Conservation (phyloP, 2,888 invertebrate genomes). For the Orchestes rusci region DNA sequence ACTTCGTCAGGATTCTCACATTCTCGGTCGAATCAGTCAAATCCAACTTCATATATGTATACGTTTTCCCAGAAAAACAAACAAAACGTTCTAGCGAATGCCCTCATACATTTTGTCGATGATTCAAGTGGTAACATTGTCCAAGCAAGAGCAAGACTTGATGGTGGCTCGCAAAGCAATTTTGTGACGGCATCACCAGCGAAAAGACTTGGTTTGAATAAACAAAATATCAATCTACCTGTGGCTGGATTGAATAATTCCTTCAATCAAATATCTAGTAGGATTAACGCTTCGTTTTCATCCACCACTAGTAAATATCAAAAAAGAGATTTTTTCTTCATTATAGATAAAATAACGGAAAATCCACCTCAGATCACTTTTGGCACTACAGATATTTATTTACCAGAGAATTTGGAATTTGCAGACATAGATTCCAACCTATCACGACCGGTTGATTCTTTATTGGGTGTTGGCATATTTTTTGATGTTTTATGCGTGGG, state of each 20-base stretch:
- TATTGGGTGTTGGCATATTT: no score
- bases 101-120: not conserved
- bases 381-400: not conserved
- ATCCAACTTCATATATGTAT: not conserved
- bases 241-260: not conserved
- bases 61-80: not conserved
- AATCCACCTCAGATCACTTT: not conserved
- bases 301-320: not conserved
- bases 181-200: not conserved
- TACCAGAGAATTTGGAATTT: not conserved
- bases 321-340: not conserved
- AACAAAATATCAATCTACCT: not conserved
- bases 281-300: not conserved
- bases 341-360: not conserved
- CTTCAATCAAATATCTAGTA: not conserved
- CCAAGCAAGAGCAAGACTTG: not conserved
- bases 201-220: not conserved
- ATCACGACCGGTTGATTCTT: no score
- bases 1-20: not conserved
- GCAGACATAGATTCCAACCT: no score
- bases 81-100: not conserved
- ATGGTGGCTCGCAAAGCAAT: not conserved
- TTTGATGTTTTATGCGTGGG: constrained; percentile 5
- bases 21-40: not conserved
- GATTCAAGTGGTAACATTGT: not conserved